Evolutionary conservation across 2,888 invertebrate species (phyloP).

Genomic region (Tenthredo distinguenda): DNA sequence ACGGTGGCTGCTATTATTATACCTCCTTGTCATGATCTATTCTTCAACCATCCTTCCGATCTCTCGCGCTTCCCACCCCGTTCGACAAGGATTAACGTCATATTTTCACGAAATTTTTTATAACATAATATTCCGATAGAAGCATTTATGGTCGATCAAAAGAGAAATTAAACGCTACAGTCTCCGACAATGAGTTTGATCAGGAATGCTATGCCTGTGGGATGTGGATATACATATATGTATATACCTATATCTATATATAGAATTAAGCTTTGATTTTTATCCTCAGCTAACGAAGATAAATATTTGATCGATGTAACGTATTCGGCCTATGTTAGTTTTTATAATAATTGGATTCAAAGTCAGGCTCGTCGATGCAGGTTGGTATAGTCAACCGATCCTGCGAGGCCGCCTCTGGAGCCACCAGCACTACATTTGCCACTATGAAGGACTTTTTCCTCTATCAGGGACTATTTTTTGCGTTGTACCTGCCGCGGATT

Average conservation of each 20-base stretch:
- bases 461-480: conserved; percentile 55
- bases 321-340: conserved; percentile 49
- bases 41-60: conserved; percentile 38
- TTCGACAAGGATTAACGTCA: not conserved
- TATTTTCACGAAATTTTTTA: not conserved
- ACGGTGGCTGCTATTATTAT: conserved; percentile 43
- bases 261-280: conserved; percentile 38
- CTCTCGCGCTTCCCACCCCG: not conserved
- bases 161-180: not conserved
- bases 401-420: conserved; percentile 50
- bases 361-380: conserved; percentile 1
- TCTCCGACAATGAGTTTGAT: conserved; percentile 13
- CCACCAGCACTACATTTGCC: conserved; percentile 65
- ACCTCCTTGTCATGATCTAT: conserved; percentile 45
- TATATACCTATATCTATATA: conserved; percentile 5
- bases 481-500: conserved; percentile 61
- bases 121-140: not conserved
- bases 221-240: not conserved
- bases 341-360: conserved; percentile 50
- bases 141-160: not conserved
- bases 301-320: conserved; percentile 51
- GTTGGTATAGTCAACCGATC: not conserved
- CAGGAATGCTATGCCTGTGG: not conserved
- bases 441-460: conserved; percentile 65
- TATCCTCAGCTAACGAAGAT: conserved; percentile 43